Conservation (phyloP, 2,888 invertebrate species). For the Oscheius onirici region DNA sequence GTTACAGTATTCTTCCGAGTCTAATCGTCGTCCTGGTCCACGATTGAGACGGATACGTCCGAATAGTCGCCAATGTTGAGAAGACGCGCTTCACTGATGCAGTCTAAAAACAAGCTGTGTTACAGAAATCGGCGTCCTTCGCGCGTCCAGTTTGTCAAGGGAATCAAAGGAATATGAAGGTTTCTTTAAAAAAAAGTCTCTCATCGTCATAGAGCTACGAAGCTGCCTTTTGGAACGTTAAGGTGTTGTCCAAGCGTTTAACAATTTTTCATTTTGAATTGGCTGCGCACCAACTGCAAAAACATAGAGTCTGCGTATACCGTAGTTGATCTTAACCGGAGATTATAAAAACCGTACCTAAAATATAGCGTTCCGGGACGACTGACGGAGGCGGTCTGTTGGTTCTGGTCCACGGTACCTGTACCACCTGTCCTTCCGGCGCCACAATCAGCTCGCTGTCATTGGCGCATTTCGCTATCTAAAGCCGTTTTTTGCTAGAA, state of each 20-base stretch:
- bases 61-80: constrained; percentile 15
- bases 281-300: too few relatives aligned
- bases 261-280: too few relatives aligned
- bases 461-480: constrained; percentile 2
- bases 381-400: neutral
- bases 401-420: constrained; percentile 13
- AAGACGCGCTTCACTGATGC: neutral
- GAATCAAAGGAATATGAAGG: neutral
- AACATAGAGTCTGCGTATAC: too few relatives aligned
- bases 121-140: too few relatives aligned
- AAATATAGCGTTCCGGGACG: constrained; percentile 19
- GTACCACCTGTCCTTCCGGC: neutral
- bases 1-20: neutral
- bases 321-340: neutral
- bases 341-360: constrained; percentile 3
- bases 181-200: neutral
- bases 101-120: too few relatives aligned
- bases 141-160: too few relatives aligned
- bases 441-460: constrained; percentile 4
- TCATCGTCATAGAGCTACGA: neutral
- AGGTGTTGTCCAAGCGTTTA: neutral
- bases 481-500: neutral
- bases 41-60: constrained; percentile 17
- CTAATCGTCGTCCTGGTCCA: neutral
- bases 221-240: neutral